Base-by-base conservation (phyloP, 2,797 vertebrate species). In the Sebastolobus alascanus region DNA sequence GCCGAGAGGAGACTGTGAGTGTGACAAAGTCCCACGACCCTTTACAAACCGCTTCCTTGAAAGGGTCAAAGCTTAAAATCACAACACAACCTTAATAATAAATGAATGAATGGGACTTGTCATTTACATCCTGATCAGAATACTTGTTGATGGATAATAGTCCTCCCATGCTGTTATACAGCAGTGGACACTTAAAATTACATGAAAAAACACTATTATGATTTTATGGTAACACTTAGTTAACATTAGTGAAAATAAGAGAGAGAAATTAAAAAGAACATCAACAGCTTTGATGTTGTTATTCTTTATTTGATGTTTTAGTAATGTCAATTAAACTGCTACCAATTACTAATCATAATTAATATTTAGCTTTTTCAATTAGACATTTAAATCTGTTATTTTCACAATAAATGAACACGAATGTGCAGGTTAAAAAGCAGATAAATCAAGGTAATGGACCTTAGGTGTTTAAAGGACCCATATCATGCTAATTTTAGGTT, bases 21-120 rank as follows among this genome's bases (percentile, higher is more conserved):
- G 2, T 2, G 56, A 0, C 25, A 18, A 12, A 69, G 60, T 82
- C 84, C 72, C 67, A 86, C 54, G 43, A 73, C 52, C 60, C 1
- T 31, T 68, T 22, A 70, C 20, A 77, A 84, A 79, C 52, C 61
- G 38, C 52, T 81, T 74, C 74, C 73, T 82, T 77, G n/a, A 71
- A 72, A 69, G 29, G 69, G 60, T 74, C 56, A 64, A 40, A 46
- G 54, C 27, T 63, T 75, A 56, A 75, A 71, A 70, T 25, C 5
- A 25, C 16, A 82, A 68, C 68, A 67, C 5, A 63, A 50, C 27
- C 4, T 66, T 68, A 68, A 52, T 52, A 52, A 52, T 52, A n/a
- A 52, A 4, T 9, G 20, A 52, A 52, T 55, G 6, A 61, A 50
- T 12, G 33, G 16, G 20, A 56, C 27, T 59, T 14, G n/a, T 68